Base-by-base conservation (phyloP, 1,140 invertebrate species). In the Zelostemma sp. region DNA sequence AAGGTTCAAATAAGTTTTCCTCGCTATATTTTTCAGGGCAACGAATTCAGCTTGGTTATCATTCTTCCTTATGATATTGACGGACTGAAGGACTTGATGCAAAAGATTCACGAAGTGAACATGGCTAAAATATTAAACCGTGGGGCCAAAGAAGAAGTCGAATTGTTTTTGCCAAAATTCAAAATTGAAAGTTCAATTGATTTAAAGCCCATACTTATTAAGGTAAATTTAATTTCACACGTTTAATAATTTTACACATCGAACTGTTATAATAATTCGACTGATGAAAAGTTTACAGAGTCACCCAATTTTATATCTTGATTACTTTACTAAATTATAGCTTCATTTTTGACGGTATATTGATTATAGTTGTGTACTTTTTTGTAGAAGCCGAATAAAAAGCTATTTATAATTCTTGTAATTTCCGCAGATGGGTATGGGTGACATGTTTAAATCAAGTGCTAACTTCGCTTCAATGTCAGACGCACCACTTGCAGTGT, bases 151-250 rank as follows among this genome's bases (percentile, higher is more conserved):
- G 66, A 72, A 12, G 77, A 87, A 59, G 83, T 91, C 3, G 65
- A 85, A 2, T 64, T 92, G 0, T 80, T 67, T 1, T 31, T 93
- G 43, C 91, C 91, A 1, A 88, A 87, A 71, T 91, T 92, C 72
- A 86, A 86, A 58, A 85, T 90, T 5, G 87, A 90, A 77, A 86
- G 79, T 16, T 77, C 76, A 46, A 75, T 88, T 6, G 71, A 89
- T 48, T 74, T 92, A 1, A 86, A 81, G 18, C 45, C 83, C 0
- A 65, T 85, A 19, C 78, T 92, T 17, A 14, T 72, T 19, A 68
- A 87, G 78, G 89, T 90, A 69, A 63, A 28, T 57, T 28, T 28
- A 3, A 28, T 28, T 28, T 28, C 25, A 4, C 3, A 4, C 8
- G 3, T 28, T 28, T 28, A 15, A 4, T 35, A 33, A 54, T 38